These are phyloP conservation scores for Tyrannus savana DNA, from an alignment of 2,113 vertebrate species.

Conservation along the genomic window DNA sequence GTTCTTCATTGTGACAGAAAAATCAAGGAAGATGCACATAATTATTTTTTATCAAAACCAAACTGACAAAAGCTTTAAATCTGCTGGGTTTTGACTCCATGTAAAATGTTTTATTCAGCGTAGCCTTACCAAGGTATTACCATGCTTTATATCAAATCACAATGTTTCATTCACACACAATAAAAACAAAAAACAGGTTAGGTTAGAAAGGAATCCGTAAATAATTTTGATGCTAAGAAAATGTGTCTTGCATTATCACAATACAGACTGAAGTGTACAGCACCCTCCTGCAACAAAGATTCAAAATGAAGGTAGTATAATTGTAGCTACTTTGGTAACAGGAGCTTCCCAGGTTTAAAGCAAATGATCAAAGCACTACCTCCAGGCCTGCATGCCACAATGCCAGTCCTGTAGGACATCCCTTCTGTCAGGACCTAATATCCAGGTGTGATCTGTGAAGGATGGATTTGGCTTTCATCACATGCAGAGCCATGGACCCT, in stretches of 20 bases:
- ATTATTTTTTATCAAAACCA: slow-evolving; percentile 55
- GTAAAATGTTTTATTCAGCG: slow-evolving; percentile 10
- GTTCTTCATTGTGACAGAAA: slow-evolving; percentile 11
- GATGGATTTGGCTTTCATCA: not conserved
- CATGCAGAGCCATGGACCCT: fast-evolving
- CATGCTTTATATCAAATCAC: slow-evolving; percentile 14
- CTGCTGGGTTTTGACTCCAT: not conserved
- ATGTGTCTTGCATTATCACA: not conserved
- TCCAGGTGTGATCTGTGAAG: not conserved
- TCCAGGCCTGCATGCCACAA: not conserved
- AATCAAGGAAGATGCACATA: slow-evolving; percentile 34
- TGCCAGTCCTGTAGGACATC: not conserved
- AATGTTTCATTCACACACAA: slow-evolving; percentile 1
- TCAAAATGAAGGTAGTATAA: not conserved
- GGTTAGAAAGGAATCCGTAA: not conserved
- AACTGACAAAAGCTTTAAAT: slow-evolving; percentile 44
- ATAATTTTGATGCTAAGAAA: not conserved
- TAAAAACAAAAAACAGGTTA: not conserved
- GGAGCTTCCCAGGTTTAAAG: not conserved
- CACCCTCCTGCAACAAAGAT: not conserved
- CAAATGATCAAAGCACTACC: not conserved
- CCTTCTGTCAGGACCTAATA: not conserved
- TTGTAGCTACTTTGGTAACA: not conserved
- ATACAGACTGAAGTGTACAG: not conserved
- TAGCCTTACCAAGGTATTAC: not conserved